These are phyloP conservation scores for Gymnocephalus cernua DNA, from an alignment of 2,113 vertebrate species.

Conservation along the genomic window DNA sequence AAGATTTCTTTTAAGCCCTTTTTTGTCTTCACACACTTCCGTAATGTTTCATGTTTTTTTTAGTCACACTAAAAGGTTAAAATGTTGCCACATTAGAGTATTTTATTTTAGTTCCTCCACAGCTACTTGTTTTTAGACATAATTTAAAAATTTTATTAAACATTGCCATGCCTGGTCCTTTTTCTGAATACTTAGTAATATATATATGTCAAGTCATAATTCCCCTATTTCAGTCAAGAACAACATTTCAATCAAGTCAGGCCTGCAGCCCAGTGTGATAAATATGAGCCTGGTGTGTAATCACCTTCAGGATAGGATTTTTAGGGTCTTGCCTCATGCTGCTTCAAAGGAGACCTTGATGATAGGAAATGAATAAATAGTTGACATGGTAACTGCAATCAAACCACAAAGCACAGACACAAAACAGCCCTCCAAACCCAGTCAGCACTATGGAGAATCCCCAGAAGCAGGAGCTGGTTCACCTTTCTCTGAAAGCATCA, in stretches of 20 bases:
- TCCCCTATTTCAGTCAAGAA: too few relatives aligned
- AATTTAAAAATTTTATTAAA: not conserved
- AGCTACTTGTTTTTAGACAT: not conserved
- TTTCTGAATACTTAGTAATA: too few relatives aligned
- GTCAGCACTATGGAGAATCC: conserved; percentile 8
- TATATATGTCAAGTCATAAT: too few relatives aligned
- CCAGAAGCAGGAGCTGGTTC: conserved; percentile 46
- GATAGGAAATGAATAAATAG: conserved; percentile 19
- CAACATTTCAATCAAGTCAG: not conserved
- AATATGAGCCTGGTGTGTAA: not conserved
- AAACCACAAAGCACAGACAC: not conserved
- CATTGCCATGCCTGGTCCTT: not conserved
- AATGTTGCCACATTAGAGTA: not conserved
- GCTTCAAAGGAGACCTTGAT: conserved; percentile 30
- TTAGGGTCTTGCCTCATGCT: not conserved
- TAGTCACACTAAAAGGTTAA: not conserved
- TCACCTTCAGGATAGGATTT: not conserved
- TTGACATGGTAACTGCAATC: conserved; percentile 16
- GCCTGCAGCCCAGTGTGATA: not conserved
- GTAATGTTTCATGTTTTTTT: not conserved
- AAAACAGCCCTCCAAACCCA: conserved; percentile 3
- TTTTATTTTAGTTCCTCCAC: not conserved
- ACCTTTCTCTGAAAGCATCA: conserved; percentile 41
- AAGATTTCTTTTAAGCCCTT: not conserved
- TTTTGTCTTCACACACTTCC: not conserved